A percentile compares a stretch with the other conserved stretches of the same genome.
Conservation (phyloP, 35 echinoderm and acorn worm species). For the Patiria miniata region DNA sequence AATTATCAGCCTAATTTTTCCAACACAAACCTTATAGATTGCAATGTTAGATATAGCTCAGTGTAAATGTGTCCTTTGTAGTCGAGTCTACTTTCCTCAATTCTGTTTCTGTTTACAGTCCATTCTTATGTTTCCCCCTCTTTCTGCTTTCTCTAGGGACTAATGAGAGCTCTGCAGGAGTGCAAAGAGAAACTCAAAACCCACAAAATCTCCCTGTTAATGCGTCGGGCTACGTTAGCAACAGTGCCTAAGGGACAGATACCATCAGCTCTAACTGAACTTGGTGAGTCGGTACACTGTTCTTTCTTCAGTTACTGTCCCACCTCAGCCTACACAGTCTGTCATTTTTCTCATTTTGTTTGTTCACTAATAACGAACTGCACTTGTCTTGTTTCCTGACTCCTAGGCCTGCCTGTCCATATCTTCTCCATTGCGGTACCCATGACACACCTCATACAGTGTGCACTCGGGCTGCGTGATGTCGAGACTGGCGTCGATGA, state of each 20-base stretch:
- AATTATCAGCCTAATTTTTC: too few species aligned
- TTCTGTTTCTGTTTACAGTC: too few species aligned
- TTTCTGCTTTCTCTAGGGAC: conserved; percentile 38
- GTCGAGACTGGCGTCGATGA: background rate
- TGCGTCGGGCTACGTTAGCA: conserved; percentile 43
- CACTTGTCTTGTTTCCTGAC: too few species aligned
- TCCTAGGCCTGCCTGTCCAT: conserved; percentile 37
- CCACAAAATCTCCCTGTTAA: conserved; percentile 44
- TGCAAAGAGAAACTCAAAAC: conserved; percentile 51
- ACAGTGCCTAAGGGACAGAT: conserved; percentile 30
- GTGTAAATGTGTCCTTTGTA: too few species aligned
- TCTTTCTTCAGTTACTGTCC: background rate
- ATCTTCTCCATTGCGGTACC: conserved; percentile 53
- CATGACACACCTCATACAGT: conserved; percentile 33
- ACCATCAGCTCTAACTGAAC: conserved; percentile 3
- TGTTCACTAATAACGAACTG: too few species aligned
- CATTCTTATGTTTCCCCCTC: too few species aligned
- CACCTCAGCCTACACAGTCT: too few species aligned
- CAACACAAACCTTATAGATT: too few species aligned
- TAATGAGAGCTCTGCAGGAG: conserved; percentile 51
- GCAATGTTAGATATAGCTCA: too few species aligned
- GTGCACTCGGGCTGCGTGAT: conserved; percentile 26
- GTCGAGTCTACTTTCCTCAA: too few species aligned
- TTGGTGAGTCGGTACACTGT: conserved; percentile 23
- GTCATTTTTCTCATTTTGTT: too few species aligned